Evolutionary conservation across 2,113 vertebrate genomes (phyloP), one percentile per base, ranked within the genome.

Genomic region (Erythrocercus mccallii): DNA sequence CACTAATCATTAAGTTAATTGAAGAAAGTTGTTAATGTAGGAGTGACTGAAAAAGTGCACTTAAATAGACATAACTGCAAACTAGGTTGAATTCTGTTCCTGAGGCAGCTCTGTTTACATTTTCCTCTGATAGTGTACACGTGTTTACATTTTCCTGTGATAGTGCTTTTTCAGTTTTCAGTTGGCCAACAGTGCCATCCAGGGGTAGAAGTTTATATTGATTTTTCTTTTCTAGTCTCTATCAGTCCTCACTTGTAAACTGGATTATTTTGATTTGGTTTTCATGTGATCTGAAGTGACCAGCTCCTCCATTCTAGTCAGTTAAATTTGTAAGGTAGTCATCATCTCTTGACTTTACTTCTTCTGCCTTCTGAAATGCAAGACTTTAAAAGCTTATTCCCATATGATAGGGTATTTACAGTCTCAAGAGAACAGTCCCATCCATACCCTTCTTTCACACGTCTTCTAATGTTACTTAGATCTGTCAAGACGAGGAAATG

Each of bases 151-250:
- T 94, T 82, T 69, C 18, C 56, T 88, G n/a, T 0, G 1, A 11
- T 37, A 11, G 8, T 1, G 3, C 8, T 15, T 77, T 60, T 56
- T 27, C 53, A n/a, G 31, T 81, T 92, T 96, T 47, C 86, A 85
- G 21, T 61, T 81, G 80, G 45, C 91, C 95, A 94, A 14, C 86
- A 97, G 92, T 97, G 96, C 97, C 98, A 98, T 89, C 97, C 86
- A 96, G 94, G 89, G 97, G 96, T 54, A 66, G 7, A 28, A 69
- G 22, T 48, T 56, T 90, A 25, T 71, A 86, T 71, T 0, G 40
- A 1, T 85, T 77, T 35, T 62, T 66, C 40, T 86, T 72, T 42
- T 13, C 61, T 76, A 6, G 9, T 81, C 3, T 68, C 3, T 6
- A 1, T 58, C 19, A 35, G 22, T 69, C 31, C 20, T 91, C 27